These are phyloP conservation scores for Drosophila quadrilineata DNA, from an alignment of 1,140 invertebrate genomes.

Conservation along the genomic window DNA sequence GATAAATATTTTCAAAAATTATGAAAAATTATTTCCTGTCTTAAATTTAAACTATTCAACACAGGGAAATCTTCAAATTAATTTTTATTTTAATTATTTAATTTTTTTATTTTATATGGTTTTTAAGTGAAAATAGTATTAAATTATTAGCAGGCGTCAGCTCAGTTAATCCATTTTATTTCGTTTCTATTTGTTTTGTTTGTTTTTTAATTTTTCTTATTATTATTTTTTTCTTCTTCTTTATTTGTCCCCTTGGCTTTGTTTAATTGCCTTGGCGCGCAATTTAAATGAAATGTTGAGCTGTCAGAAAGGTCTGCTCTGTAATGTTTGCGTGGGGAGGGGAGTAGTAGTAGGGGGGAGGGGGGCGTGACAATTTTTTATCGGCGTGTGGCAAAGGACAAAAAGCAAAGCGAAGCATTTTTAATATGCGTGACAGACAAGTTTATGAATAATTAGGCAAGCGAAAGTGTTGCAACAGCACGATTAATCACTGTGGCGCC, in stretches of 20 bases:
- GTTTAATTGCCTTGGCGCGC: constrained; percentile 9
- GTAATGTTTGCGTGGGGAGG: too few species aligned
- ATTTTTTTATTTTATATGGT: too few species aligned
- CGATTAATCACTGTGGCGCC: constrained; percentile 59
- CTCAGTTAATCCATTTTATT: background rate
- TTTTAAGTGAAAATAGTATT: background rate
- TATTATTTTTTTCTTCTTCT: background rate
- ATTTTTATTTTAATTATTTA: background rate
- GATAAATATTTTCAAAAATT: too few species aligned
- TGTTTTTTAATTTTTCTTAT: too few species aligned
- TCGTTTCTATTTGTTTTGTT: too few species aligned
- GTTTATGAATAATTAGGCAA: constrained; percentile 73
- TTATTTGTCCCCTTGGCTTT: background rate
- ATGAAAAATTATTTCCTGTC: too few species aligned
- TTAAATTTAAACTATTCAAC: too few species aligned
- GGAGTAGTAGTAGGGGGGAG: too few species aligned
- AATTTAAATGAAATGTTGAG: constrained; percentile 54
- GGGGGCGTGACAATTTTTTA: constrained; percentile 47
- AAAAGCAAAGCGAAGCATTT: too few species aligned
- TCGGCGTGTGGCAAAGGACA: constrained; percentile 23
- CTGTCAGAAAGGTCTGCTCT: constrained; percentile 43
- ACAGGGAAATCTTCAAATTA: too few species aligned
- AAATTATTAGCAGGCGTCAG: background rate
- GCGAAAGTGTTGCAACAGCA: constrained; percentile 26
- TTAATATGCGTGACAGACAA: constrained; percentile 62